Base-by-base conservation (phyloP, 2,113 vertebrate genomes). In the Daboia siamensis region DNA sequence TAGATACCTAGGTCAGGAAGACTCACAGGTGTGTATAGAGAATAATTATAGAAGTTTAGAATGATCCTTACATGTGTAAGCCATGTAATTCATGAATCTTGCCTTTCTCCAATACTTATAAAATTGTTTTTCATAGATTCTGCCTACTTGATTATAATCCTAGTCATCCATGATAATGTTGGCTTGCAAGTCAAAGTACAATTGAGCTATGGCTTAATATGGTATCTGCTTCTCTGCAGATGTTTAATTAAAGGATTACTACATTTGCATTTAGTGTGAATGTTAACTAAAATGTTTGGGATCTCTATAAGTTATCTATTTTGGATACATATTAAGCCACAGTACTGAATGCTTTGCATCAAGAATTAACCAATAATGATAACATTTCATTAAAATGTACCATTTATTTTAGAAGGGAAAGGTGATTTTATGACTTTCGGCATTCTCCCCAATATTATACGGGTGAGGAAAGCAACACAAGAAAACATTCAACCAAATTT, bases 341-440 rank as follows among this genome's bases (percentile, higher is more conserved):
- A 26, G 4, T n/a, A 44, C 88, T 86, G 93, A 56, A 88, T 24
- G 7, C 91, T 94, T 89, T 86, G 21, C 17, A 87, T 94, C 55
- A 93, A 92, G 59, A 61, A 90, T 92, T 91, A 23, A 51, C 86
- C 93, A 86, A 91, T 12, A 74, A 57, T 39, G 64, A 52, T 23
- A 56, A 46, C 87, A 46, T 2, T 80, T 94, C 89, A 92, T 91
- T 90, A 94, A 85, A 92, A 55, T 9, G 61, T 92, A 89, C 8
- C 94, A 95, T 52, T 90, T 91, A 91, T 91, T 94, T 94, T 92
- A 87, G 93, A 94, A 52, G 74, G 29, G 91, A 95, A 57, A 13
- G 92, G 84, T 80, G 92, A 91, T 95, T 94, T 96, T 93, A 93
- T 94, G 93, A 95, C 95, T 92, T 44, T n/a, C 95, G 57, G 56